phyloP scores from a whole-genome alignment of 2,888 invertebrate species.

The Amphiduros pacificus region DNA sequence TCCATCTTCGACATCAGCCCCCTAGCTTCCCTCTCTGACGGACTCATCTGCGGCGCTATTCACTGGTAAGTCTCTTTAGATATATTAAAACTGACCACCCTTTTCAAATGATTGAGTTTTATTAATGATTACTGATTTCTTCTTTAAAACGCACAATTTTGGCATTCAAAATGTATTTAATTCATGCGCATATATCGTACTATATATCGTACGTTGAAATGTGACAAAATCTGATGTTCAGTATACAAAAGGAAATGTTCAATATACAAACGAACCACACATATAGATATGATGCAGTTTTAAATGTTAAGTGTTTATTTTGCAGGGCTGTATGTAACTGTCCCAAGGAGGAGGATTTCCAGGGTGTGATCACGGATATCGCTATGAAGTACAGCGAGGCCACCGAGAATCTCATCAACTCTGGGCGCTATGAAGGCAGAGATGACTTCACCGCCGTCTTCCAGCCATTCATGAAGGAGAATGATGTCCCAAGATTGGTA shows the following conservation, averaged over 20 bases:
- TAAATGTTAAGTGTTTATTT: not conserved
- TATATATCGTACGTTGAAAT: too few relatives aligned
- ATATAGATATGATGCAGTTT: not conserved
- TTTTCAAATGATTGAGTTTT: not conserved
- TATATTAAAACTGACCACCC: not conserved
- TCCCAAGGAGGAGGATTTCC: not conserved
- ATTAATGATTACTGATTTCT: not conserved
- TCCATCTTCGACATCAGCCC: conserved; percentile 50
- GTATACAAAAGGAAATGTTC: too few relatives aligned
- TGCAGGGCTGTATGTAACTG: conserved; percentile 2
- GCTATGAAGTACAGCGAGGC: conserved; percentile 33
- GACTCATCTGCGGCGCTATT: conserved; percentile 40
- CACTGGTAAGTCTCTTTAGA: conserved; percentile 32
- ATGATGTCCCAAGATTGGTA: conserved; percentile 1
- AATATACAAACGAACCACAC: not conserved
- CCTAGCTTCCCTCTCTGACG: conserved; percentile 33
- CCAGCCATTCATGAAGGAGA: conserved; percentile 50
- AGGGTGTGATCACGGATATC: not conserved
- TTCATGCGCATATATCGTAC: too few relatives aligned
- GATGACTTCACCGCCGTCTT: conserved; percentile 53
- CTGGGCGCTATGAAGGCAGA: conserved; percentile 45
- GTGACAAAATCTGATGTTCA: too few relatives aligned
- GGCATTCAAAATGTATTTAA: too few relatives aligned
- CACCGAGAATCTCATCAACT: conserved; percentile 34
- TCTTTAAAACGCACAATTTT: not conserved